Evolutionary conservation across 2,113 vertebrate species (phyloP).

Genomic region (Potamarius usumacintae): DNA sequence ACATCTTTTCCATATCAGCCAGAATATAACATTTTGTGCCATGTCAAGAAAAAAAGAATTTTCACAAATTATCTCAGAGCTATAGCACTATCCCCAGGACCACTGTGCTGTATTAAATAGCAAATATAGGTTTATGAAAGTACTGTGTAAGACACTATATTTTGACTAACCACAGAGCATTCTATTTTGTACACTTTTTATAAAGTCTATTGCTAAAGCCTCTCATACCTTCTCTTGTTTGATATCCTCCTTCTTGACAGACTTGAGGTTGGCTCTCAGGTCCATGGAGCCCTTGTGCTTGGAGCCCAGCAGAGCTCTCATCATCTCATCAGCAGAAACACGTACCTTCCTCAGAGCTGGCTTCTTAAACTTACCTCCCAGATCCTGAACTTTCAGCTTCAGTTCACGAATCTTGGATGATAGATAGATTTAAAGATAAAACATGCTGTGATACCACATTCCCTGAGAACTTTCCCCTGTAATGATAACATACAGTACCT

Average conservation of each 20-base stretch:
- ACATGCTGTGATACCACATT: not conserved
- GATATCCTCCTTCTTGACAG: slow-evolving; percentile 88
- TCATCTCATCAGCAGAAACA: slow-evolving; percentile 84
- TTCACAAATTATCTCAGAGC: not conserved
- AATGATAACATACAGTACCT: not conserved
- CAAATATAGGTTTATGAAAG: not conserved
- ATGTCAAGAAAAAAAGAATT: not conserved
- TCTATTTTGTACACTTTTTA: not conserved
- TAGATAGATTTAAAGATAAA: not conserved
- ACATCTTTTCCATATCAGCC: not conserved
- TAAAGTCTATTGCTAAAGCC: not conserved
- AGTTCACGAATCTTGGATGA: slow-evolving; percentile 78
- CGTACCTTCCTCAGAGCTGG: slow-evolving; percentile 80
- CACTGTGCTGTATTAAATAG: not conserved
- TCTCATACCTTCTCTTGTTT: slow-evolving; percentile 75
- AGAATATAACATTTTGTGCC: not conserved
- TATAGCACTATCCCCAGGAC: not conserved
- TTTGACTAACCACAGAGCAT: not conserved
- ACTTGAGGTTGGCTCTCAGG: slow-evolving; percentile 84
- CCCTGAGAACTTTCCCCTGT: not conserved
- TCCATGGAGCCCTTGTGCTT: slow-evolving; percentile 91
- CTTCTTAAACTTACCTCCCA: slow-evolving; percentile 85
- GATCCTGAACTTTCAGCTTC: slow-evolving; percentile 82
- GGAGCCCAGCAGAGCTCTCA: slow-evolving; percentile 83
- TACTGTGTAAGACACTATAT: not conserved